Evolutionary conservation across 2,888 invertebrate genomes (phyloP).

Genomic region (Noctua pronuba): DNA sequence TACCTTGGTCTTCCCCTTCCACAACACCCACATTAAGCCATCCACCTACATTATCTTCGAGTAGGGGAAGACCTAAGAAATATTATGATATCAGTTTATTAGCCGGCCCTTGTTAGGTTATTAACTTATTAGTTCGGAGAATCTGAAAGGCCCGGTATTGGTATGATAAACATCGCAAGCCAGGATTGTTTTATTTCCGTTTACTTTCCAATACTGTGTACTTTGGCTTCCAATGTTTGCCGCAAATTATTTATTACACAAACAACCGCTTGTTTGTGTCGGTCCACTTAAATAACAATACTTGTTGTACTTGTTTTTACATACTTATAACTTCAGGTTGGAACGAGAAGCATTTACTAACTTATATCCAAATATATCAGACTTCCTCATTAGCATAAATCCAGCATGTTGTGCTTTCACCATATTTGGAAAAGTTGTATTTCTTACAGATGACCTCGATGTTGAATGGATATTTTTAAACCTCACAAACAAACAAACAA

Average conservation of each 20-base stretch:
- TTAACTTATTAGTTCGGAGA: background rate
- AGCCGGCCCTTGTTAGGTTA: background rate
- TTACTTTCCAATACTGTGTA: conserved; percentile 5
- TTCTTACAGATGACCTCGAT: background rate
- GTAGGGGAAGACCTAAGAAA: too few species aligned
- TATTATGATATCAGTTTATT: background rate
- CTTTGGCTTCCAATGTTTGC: conserved; percentile 26
- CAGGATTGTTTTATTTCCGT: conserved; percentile 1
- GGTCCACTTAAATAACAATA: conserved; percentile 41
- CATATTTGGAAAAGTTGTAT: background rate
- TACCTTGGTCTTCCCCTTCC: too few species aligned
- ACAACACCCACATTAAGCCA: too few species aligned
- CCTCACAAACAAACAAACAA: too few species aligned
- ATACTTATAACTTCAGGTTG: conserved; percentile 13
- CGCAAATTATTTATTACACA: conserved; percentile 21
- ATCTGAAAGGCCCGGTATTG: background rate
- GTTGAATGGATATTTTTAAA: background rate
- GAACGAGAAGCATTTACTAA: conserved; percentile 10
- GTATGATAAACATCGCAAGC: background rate
- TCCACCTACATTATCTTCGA: too few species aligned
- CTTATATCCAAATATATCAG: background rate
- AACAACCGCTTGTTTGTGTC: conserved; percentile 18
- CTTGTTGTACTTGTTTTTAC: conserved; percentile 7
- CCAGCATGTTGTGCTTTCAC: conserved; percentile 4
- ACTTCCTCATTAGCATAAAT: background rate